A percentile compares a stretch with the other conserved stretches of the same genome.
Evolutionary conservation across 1,140 invertebrate genomes (phyloP).

Genomic region (Orius laevigatus): DNA sequence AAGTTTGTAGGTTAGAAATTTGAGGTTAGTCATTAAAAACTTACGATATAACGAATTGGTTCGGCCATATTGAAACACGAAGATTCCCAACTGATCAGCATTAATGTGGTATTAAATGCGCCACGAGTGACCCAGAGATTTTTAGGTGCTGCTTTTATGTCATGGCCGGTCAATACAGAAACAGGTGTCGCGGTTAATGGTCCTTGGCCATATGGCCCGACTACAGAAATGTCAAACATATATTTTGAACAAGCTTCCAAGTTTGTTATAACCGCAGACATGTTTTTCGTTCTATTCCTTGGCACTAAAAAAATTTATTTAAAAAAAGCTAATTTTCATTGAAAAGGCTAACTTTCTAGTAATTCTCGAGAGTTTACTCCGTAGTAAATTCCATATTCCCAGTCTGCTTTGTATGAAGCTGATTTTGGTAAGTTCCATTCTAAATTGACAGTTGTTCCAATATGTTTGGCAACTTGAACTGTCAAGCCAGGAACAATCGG

Average conservation of each 20-base stretch:
- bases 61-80: slow-evolving; percentile 32
- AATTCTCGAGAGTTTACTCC: slow-evolving; percentile 20
- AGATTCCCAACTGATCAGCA: slow-evolving; percentile 31
- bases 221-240: slow-evolving; percentile 50
- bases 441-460: slow-evolving; percentile 39
- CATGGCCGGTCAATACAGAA: slow-evolving; percentile 42
- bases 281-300: slow-evolving; percentile 14
- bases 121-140: slow-evolving; percentile 27
- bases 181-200: slow-evolving; percentile 35
- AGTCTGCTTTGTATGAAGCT: slow-evolving; percentile 30
- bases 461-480: slow-evolving; percentile 33
- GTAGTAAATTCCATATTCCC: slow-evolving; percentile 49
- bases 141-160: slow-evolving; percentile 41
- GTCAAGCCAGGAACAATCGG: slow-evolving; percentile 33
- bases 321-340: slow-evolving; percentile 25
- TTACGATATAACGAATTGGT: slow-evolving; percentile 39
- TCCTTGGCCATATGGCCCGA: slow-evolving; percentile 42
- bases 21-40: no score
- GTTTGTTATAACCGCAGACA: slow-evolving; percentile 37
- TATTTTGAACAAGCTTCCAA: slow-evolving; percentile 57
- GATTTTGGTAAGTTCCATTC: slow-evolving; percentile 42
- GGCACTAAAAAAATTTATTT: slow-evolving; percentile 7
- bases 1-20: no score
- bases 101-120: slow-evolving; percentile 23
- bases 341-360: slow-evolving; percentile 24